Evolutionary conservation across 1,140 invertebrate species (phyloP).

Genomic region (Scylla paramamosain): DNA sequence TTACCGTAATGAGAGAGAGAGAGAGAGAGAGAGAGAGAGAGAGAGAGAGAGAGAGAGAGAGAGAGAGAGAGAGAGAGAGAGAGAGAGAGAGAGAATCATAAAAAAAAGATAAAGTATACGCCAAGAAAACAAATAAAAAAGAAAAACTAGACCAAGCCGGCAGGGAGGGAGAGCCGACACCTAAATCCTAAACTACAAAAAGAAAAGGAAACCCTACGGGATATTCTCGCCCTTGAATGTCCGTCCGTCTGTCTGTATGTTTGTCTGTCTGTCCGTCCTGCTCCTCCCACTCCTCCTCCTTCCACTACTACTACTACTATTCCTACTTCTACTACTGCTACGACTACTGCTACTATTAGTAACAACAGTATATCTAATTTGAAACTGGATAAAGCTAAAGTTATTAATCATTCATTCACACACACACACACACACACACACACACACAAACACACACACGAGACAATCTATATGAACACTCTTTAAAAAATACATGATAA

Average conservation of each 20-base stretch:
- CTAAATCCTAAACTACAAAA: too few species aligned
- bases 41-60: conserved; percentile 52
- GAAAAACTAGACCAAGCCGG: too few species aligned
- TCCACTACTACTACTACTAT: too few species aligned
- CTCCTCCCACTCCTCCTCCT: too few species aligned
- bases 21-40: conserved; percentile 52
- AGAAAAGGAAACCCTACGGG: not conserved
- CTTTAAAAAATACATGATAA: not conserved
- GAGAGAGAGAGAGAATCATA: not conserved
- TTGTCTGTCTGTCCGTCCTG: too few species aligned
- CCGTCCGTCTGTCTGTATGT: too few species aligned
- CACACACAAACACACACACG: conserved; percentile 27
- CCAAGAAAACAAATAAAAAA: too few species aligned
- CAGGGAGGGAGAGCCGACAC: too few species aligned
- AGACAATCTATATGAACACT: not conserved
- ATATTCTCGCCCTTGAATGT: not conserved
- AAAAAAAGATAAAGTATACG: not conserved
- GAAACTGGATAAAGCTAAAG: not conserved
- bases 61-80: conserved; percentile 40
- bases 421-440: conserved; percentile 34
- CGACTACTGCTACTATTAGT: too few species aligned
- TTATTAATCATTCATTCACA: not conserved
- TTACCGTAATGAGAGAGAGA: not conserved
- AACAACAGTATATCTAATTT: too few species aligned
- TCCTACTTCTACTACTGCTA: too few species aligned